These are phyloP conservation scores for Vulpes vulpes DNA, from an alignment of 2,113 vertebrate species.

Conservation along the genomic window DNA sequence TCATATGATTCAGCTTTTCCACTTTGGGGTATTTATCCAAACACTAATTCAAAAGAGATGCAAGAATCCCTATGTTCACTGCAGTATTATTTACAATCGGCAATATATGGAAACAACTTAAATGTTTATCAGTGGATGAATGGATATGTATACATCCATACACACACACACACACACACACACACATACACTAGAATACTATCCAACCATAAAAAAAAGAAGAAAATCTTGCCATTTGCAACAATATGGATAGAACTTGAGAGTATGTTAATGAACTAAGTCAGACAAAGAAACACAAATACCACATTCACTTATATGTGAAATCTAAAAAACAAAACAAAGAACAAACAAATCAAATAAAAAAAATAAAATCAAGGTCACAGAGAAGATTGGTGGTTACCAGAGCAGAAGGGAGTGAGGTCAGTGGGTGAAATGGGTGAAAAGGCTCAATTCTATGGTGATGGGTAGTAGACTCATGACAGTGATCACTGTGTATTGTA, in stretches of 20 bases:
- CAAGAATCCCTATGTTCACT: not conserved
- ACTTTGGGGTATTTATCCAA: not conserved
- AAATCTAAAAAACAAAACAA: not conserved
- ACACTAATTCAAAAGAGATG: not conserved
- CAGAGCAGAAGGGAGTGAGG: not conserved
- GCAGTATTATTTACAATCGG: not conserved
- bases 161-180: not conserved
- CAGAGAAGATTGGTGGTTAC: not conserved
- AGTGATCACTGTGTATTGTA: not conserved
- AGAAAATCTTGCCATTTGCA: not conserved
- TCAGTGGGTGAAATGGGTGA: not conserved
- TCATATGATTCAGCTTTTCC: not conserved
- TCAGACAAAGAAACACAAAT: not conserved
- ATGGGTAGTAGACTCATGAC: not conserved
- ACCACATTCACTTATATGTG: not conserved
- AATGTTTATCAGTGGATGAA: not conserved
- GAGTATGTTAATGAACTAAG: not conserved
- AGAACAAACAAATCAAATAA: not conserved
- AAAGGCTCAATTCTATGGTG: not conserved
- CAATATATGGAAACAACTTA: not conserved
- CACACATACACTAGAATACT: not conserved
- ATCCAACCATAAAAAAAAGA: not conserved
- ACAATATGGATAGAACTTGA: not conserved
- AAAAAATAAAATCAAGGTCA: not conserved
- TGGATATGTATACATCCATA: not conserved